These are phyloP conservation scores for Amphiura filiformis DNA, from an alignment of 35 echinoderm and acorn worm species.

Conservation along the genomic window DNA sequence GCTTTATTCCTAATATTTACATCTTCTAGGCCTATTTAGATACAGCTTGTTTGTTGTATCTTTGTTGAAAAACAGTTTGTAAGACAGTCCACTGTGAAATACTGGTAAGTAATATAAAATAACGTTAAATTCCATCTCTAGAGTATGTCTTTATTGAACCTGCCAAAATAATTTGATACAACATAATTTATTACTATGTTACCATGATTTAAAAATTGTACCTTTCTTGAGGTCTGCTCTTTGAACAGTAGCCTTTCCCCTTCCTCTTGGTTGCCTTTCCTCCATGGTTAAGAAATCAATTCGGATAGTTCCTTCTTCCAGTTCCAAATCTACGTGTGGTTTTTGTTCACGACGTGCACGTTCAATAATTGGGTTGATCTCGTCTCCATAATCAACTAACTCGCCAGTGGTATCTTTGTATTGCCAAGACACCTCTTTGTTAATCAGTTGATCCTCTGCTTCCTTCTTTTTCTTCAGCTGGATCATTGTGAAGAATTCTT, in stretches of 20 bases:
- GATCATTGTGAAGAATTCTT: not conserved
- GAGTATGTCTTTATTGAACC: too few relatives aligned
- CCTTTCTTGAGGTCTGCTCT: not conserved
- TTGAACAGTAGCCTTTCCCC: not conserved
- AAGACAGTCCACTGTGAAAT: too few relatives aligned
- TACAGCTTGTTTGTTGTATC: too few relatives aligned
- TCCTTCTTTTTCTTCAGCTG: not conserved
- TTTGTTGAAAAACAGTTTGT: too few relatives aligned
- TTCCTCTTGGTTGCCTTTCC: not conserved
- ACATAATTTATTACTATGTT: too few relatives aligned
- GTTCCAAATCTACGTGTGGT: not conserved
- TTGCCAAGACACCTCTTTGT: slow-evolving; percentile 10
- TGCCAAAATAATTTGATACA: too few relatives aligned
- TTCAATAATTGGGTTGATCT: slow-evolving; percentile 17
- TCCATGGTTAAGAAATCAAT: slow-evolving; percentile 25
- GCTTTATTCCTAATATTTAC: too few relatives aligned
- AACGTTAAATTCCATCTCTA: too few relatives aligned
- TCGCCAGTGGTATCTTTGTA: not conserved
- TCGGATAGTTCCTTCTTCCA: not conserved
- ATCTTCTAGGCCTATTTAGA: too few relatives aligned
- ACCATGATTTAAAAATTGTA: too few relatives aligned
- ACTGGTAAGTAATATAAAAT: too few relatives aligned
- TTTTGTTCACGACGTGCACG: not conserved
- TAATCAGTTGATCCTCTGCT: not conserved
- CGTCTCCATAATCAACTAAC: slow-evolving; percentile 8